These are phyloP conservation scores for Calliopum simillimum DNA, from an alignment of 2,888 invertebrate genomes.

Conservation along the genomic window DNA sequence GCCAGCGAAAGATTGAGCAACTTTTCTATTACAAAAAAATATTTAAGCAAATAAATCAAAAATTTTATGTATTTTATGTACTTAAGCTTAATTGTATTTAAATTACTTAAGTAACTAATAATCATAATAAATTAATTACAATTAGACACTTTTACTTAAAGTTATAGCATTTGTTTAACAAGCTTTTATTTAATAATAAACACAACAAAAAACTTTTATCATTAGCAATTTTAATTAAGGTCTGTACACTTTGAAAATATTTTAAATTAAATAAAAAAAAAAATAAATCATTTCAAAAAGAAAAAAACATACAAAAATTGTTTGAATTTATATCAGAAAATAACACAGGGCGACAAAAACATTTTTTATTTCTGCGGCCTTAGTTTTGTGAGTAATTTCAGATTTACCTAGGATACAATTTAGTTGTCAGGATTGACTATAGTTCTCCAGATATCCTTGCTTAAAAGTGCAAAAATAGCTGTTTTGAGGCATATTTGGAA, in stretches of 20 bases:
- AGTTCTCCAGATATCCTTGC: no score
- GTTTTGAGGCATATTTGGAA: no score
- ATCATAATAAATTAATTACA: neutral
- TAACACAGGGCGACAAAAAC: no score
- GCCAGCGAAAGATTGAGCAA: neutral
- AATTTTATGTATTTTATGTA: neutral
- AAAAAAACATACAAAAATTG: neutral
- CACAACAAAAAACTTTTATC: neutral
- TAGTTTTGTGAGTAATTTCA: no score
- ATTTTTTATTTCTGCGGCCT: no score
- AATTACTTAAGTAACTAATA: constrained; percentile 4
- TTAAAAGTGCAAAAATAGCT: no score
- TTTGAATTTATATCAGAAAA: no score
- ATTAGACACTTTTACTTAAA: no score
- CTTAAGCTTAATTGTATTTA: neutral
- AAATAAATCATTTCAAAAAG: constrained; percentile 10
- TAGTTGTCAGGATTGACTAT: no score
- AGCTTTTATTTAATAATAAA: no score
- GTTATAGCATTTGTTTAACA: no score
- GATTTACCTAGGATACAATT: no score
- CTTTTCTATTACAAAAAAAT: neutral
- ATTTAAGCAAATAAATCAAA: constrained; percentile 6
- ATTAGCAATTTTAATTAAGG: constrained; percentile 23
- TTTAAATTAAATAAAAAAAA: constrained; percentile 31
- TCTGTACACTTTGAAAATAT: constrained; percentile 25